A percentile compares a stretch with the other conserved stretches of the same genome.
phyloP scores from a whole-genome alignment of 2,888 invertebrate species.

The Phengaris alcon region DNA sequence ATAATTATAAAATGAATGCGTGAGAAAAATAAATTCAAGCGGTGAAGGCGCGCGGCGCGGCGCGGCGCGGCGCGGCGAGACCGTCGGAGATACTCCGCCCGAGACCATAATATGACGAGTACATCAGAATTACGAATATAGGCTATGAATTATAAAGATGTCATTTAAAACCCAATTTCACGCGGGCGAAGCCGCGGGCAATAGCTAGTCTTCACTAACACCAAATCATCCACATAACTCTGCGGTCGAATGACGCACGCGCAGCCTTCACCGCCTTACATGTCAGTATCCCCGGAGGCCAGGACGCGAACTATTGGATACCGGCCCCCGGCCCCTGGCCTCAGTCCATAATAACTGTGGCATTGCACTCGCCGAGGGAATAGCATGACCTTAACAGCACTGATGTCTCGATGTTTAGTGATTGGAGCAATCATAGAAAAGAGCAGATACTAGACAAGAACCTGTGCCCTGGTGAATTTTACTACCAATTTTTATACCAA shows the following conservation, averaged over 20 bases:
- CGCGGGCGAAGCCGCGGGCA: too few species aligned
- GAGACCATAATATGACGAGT: too few species aligned
- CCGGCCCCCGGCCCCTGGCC: neutral
- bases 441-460: neutral
- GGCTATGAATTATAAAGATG: too few species aligned
- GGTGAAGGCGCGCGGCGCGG: too few species aligned
- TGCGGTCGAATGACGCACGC: neutral
- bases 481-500: neutral
- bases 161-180: too few species aligned
- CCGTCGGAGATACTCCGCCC: too few species aligned
- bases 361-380: neutral
- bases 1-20: too few species aligned
- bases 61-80: too few species aligned
- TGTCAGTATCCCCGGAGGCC: neutral
- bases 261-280: constrained; percentile 7
- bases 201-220: too few species aligned
- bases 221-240: neutral
- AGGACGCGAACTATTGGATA: neutral
- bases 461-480: neutral
- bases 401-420: neutral
- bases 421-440: neutral
- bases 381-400: neutral
- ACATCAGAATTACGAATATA: too few species aligned
- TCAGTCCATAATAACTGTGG: neutral
- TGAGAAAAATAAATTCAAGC: too few species aligned